Evolutionary conservation across 2,797 vertebrate species (phyloP), one percentile per base, ranked within the genome.

Genomic region (Remorina albescens): DNA sequence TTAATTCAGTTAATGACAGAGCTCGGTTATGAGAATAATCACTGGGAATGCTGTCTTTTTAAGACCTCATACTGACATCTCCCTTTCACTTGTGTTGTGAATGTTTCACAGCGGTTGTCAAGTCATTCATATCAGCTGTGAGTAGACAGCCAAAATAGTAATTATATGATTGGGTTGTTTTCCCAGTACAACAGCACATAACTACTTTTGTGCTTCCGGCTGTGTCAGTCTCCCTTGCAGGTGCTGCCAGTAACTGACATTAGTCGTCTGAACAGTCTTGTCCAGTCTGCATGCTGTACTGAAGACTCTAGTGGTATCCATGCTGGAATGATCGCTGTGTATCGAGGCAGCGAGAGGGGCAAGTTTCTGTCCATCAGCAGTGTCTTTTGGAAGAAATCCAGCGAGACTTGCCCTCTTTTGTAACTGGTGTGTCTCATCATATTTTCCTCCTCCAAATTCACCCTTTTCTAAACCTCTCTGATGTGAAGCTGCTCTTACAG

Each of bases 1-100:
- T 94, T 93, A 90, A 91, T 91, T 84, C 88, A 87, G 90, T 93
- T 93, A 92, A 84, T 81, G 85, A 76, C 62, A 63, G 28, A 78
- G 76, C 59, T 71, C 58, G 1, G 50, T 37, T 51, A 36, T 47
- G 67, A 88, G 67, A 65, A 37, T 39, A 25, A 72, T 72, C 70
- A 46, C 44, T 39, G 80, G 63, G 32, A 56, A 54, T 39, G 76
- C 86, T 56, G 55, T 87, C 78, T 73, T 63, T 49, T 23, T 32
- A 62, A 69, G 49, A 51, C 64, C 47, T 70, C 51, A 70, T 65
- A 44, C 39, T 34, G 37, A 23, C 74, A 21, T 44, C 46, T 73
- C 58, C 67, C 55, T 67, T 76, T 79, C 50, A 59, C 37, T 51
- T 32, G 8, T 11, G 36, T 51, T 68, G 44, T 56, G 26, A 80